Evolutionary conservation across 2,113 vertebrate genomes (phyloP), one percentile per base, ranked within the genome.

Genomic region (Cyprinus carpio): DNA sequence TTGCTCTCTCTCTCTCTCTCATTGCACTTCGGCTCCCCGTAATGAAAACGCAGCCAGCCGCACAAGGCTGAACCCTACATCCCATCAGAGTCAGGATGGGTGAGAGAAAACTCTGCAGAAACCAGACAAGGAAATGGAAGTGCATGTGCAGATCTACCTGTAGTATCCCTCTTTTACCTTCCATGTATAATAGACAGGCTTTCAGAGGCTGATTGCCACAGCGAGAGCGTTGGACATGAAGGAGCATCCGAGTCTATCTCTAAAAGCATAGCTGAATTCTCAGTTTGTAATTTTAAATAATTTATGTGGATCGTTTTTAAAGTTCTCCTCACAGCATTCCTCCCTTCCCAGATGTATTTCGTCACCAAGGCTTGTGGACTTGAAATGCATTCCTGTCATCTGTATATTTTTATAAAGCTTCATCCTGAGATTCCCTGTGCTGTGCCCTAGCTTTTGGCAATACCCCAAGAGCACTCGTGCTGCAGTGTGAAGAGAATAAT

Each of bases 251-350:
- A 81, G 88, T 67, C 65, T n/a, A 43, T 69, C 51, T 86, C 86
- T 89, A 91, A 93, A 93, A 92, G 90, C 87, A 87, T 37, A 82
- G 85, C 90, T 91, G 90, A 93, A 91, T 94, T 93, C 91, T 92
- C 92, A 92, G 93, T 95, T 94, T 95, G 94, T 94, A 92, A 29
- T 29, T 85, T 81, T 95, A 89, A 95, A 94, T 94, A 93, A 94
- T 94, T 94, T 85, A 94, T 71, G 49, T 54, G 84, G 87, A 88
- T 93, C 91, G 90, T 94, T 93, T 93, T 94, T 93, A 90, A 89
- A 92, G 94, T 93, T 91, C 90, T 90, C 87, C 87, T 87, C 90
- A 75, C 89, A 86, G 88, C 46, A 86, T 90, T 85, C 88, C 84
- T 86, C 91, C 83, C 85, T 87, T 85, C 84, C 87, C 88, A 72